These are phyloP conservation scores for Bostrychus sinensis DNA, from an alignment of 2,113 vertebrate species.

Conservation along the genomic window DNA sequence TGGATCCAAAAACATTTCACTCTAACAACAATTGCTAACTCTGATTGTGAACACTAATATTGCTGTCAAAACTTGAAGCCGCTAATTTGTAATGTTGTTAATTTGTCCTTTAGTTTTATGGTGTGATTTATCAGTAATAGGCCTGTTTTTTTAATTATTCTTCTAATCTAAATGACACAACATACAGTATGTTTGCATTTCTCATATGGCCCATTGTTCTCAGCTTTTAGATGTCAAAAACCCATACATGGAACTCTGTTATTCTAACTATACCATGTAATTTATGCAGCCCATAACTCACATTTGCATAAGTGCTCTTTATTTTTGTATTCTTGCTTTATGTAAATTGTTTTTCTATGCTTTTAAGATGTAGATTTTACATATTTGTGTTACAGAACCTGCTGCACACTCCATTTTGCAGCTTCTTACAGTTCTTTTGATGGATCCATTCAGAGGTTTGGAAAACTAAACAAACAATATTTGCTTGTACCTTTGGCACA, in stretches of 20 bases:
- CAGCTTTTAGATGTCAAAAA: neutral
- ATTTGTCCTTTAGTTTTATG: no score
- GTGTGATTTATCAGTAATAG: no score
- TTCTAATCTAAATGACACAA: neutral
- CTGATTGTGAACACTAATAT: no score
- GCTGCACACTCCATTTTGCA: neutral
- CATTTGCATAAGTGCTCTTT: conserved; percentile 3
- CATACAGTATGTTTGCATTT: neutral
- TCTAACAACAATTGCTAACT: no score
- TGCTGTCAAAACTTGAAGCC: no score
- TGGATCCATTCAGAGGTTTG: conserved; percentile 8
- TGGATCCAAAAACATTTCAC: no score
- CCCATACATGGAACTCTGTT: neutral
- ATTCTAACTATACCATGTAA: neutral
- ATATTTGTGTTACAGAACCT: conserved; percentile 1
- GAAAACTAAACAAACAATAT: conserved; percentile 16
- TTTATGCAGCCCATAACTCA: neutral
- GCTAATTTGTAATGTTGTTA: no score
- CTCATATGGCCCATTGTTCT: neutral
- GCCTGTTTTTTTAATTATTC: no score
- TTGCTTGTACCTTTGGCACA: conserved; percentile 12
- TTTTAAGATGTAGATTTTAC: conserved; percentile 6
- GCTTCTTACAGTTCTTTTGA: conserved; percentile 12
- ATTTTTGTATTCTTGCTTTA: neutral
- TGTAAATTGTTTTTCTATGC: conserved; percentile 15